Conservation (phyloP, 2,797 vertebrate genomes). For the Falco concolor region DNA sequence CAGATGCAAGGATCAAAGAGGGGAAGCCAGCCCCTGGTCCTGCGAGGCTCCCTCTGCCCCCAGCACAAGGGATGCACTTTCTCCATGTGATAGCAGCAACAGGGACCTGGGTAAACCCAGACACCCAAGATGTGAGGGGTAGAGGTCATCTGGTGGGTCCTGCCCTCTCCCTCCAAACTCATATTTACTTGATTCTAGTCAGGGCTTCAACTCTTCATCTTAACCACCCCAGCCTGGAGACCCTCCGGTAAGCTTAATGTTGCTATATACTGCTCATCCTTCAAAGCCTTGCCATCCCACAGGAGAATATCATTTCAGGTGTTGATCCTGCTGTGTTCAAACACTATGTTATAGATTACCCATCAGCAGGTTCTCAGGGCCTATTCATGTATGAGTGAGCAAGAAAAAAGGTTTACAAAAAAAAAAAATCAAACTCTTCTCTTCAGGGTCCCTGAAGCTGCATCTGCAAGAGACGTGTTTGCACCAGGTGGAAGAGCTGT, state of each 20-base stretch:
- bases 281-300: background rate
- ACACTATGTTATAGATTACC: too few relatives aligned
- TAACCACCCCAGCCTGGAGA: background rate
- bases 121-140: fast-evolving
- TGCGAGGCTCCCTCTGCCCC: background rate
- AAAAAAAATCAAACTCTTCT: background rate
- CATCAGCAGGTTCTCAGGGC: background rate
- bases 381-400: background rate
- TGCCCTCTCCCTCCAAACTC: background rate
- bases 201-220: background rate
- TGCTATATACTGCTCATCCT: background rate
- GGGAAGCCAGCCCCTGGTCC: background rate
- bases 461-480: background rate
- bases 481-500: background rate
- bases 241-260: background rate
- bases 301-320: background rate
- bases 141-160: background rate
- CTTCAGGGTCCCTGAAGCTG: background rate
- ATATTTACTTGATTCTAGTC: background rate
- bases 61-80: background rate
- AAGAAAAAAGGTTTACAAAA: background rate
- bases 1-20: background rate
- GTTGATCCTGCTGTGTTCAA: background rate
- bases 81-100: background rate
- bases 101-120: background rate